A percentile compares a stretch with the other conserved stretches of the same genome.
These are phyloP conservation scores for Macrobrachium rosenbergii DNA, from an alignment of 1,140 invertebrate species.

Conservation along the genomic window DNA sequence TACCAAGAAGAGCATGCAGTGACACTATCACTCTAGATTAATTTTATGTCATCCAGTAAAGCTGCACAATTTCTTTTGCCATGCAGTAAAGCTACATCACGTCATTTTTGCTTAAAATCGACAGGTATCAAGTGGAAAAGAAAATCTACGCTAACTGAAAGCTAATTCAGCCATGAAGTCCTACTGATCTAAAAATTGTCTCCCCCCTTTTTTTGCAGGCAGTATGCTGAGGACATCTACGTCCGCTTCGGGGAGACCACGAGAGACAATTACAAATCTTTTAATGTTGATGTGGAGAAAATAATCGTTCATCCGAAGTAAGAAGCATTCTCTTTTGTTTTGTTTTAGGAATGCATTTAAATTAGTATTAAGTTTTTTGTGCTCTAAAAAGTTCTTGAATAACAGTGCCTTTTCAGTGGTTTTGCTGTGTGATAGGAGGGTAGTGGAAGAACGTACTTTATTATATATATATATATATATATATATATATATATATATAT, in stretches of 20 bases:
- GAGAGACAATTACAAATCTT: not conserved
- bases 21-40: too few relatives aligned
- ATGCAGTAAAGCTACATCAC: too few relatives aligned
- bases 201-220: not conserved
- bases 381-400: not conserved
- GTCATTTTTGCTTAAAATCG: too few relatives aligned
- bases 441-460: constrained; percentile 6
- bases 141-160: too few relatives aligned
- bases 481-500: constrained; percentile 38
- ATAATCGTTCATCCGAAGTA: not conserved
- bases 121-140: too few relatives aligned
- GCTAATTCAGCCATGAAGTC: too few relatives aligned
- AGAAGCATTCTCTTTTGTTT: not conserved
- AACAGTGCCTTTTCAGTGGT: not conserved
- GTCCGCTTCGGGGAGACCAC: not conserved
- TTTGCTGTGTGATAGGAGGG: not conserved
- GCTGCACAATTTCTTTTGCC: too few relatives aligned
- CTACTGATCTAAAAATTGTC: too few relatives aligned
- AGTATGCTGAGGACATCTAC: not conserved
- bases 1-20: too few relatives aligned
- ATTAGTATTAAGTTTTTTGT: not conserved
- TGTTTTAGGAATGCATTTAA: not conserved
- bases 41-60: too few relatives aligned
- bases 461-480: constrained; percentile 43
- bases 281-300: not conserved